Evolutionary conservation across 2,113 vertebrate species (phyloP), one percentile per base, ranked within the genome.

Genomic region (Cebidichthys violaceus): DNA sequence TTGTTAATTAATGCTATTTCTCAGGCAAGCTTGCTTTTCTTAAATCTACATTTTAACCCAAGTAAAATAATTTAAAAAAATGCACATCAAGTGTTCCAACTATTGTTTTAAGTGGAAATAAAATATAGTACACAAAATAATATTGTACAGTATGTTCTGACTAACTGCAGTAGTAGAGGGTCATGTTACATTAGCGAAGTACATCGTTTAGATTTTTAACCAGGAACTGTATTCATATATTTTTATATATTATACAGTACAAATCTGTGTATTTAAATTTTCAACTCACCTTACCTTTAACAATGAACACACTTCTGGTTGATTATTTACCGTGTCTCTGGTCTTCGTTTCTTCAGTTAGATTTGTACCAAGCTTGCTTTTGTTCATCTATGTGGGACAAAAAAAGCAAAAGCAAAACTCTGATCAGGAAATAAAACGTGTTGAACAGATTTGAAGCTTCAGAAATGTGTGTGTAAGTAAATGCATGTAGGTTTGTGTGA

Each of bases 401-500:
- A 57, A 76, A 47, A 67, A 65, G 18, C 17, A 17, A 84, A 77
- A 55, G 9, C 1, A 29, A 61, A 66, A 72, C 39, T 60, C 4
- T 72, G 35, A 64, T 24, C 10, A 57, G 29, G 24, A 70, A 41
- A 70, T 50, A 61, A 59, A 27, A 70, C 27, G 13, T 13, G 43
- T 29, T 75, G 14, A 72, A 55, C 61, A 24, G 13, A 70, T 43
- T 24, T 60, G 15, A 57, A 27, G 18, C 43, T 55, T 67, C 31
- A 73, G 29, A 67, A 62, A 35, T 73, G 41, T 85, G 47, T 80
- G 60, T 70, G 37, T 47, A 31, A 70, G 73, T 45, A 31, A 37
- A 43, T 39, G 54, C 31, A 22, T 86, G 73, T 77, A 24, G 41
- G 55, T 74, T 24, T 80, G 67, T 77, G 69, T 85, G 65, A 52